Conservation (phyloP, 2,113 vertebrate genomes). For the Diadophis punctatus region DNA sequence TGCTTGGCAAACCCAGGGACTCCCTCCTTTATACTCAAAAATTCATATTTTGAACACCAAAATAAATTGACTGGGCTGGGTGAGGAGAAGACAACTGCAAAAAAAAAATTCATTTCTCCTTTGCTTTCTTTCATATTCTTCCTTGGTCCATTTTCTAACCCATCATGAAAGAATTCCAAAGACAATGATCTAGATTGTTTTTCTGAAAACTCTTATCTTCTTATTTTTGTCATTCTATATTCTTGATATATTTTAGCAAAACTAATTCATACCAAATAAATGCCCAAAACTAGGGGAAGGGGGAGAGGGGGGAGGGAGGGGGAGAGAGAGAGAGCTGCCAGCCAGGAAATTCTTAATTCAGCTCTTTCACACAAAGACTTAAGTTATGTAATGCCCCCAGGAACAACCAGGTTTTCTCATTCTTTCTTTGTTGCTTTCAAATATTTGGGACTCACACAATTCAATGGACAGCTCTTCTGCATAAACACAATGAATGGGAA, state of each 20-base stretch:
- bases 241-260: neutral
- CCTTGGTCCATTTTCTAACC: neutral
- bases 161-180: neutral
- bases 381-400: neutral
- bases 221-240: fast-evolving
- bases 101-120: neutral
- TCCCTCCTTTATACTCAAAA: neutral
- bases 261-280: neutral
- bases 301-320: neutral
- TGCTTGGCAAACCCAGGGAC: neutral
- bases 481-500: neutral
- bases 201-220: neutral
- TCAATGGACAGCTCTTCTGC: neutral
- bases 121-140: neutral
- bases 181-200: neutral
- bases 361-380: neutral
- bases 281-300: neutral
- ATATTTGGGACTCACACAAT: neutral
- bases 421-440: neutral
- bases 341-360: neutral
- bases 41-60: neutral
- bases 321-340: neutral
- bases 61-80: neutral
- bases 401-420: neutral
- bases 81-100: neutral